phyloP scores from a whole-genome alignment of 2,797 vertebrate species.

The Scolopax bukidnonensis region DNA sequence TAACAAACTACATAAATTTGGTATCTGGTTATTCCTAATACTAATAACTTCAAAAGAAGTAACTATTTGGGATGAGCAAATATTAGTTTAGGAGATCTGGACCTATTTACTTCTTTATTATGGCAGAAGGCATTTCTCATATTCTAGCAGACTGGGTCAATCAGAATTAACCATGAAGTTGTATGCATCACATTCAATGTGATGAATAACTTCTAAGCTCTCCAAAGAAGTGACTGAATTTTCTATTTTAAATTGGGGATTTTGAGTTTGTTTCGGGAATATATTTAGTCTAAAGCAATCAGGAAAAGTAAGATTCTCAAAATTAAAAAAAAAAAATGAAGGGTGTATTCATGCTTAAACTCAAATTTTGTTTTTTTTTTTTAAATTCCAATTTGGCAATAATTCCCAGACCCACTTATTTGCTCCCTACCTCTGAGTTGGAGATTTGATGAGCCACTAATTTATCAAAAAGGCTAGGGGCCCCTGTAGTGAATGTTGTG shows the following conservation, averaged over 20 bases:
- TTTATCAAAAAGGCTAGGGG: not conserved
- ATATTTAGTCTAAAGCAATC: not conserved
- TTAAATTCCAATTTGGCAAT: not conserved
- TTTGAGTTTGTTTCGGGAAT: not conserved
- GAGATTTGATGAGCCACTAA: not conserved
- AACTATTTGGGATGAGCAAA: not conserved
- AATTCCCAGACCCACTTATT: not conserved
- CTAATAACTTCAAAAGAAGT: not conserved
- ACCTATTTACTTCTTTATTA: not conserved
- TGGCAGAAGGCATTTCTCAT: not conserved
- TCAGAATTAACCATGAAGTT: not conserved
- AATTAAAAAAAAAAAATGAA: not conserved
- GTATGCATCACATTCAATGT: not conserved
- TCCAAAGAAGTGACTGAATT: not conserved
- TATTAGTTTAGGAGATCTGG: not conserved
- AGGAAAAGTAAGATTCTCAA: not conserved
- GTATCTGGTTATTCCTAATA: not conserved
- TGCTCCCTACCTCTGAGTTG: not conserved
- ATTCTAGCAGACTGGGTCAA: not conserved
- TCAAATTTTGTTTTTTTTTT: not conserved
- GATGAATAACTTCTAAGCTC: not conserved
- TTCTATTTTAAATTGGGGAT: not conserved
- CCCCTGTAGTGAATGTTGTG: not conserved
- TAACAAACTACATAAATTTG: not conserved
- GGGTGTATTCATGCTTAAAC: not conserved